phyloP scores from a whole-genome alignment of 2,888 invertebrate genomes.

The Acleris laterana region DNA sequence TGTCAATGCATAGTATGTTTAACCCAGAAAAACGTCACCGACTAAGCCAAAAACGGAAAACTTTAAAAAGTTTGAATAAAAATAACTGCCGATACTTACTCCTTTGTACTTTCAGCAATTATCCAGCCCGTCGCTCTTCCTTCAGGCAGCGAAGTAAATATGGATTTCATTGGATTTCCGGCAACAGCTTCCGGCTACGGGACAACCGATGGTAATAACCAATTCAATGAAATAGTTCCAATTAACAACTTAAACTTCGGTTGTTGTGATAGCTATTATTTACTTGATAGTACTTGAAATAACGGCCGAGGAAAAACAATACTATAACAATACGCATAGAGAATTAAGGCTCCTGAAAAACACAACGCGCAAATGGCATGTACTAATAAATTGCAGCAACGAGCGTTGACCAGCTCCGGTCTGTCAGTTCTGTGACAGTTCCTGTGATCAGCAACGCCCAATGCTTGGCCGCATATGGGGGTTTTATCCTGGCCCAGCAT shows the following conservation, averaged over 20 bases:
- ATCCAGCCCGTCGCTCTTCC: slow-evolving; percentile 52
- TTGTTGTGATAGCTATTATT: not conserved
- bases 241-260: slow-evolving; percentile 33
- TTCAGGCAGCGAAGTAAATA: slow-evolving; percentile 45
- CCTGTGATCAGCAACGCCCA: slow-evolving; percentile 49
- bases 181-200: slow-evolving; percentile 66
- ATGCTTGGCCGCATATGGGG: slow-evolving; percentile 49
- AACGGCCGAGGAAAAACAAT: no score
- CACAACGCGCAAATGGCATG: no score
- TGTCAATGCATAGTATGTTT: no score
- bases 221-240: slow-evolving; percentile 23
- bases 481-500: slow-evolving; percentile 48
- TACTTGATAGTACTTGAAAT: no score
- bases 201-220: slow-evolving; percentile 48
- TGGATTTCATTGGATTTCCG: slow-evolving; percentile 48
- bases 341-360: no score
- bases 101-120: slow-evolving; percentile 42
- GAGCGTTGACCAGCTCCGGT: slow-evolving; percentile 10
- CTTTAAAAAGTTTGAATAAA: no score
- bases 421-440: slow-evolving; percentile 26
- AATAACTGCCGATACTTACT: not conserved
- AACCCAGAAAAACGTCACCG: no score
- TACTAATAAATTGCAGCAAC: slow-evolving; percentile 25
- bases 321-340: no score
- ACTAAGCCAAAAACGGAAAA: no score